Evolutionary conservation across 2,797 vertebrate species (phyloP).

Genomic region (Perodicticus potto): DNA sequence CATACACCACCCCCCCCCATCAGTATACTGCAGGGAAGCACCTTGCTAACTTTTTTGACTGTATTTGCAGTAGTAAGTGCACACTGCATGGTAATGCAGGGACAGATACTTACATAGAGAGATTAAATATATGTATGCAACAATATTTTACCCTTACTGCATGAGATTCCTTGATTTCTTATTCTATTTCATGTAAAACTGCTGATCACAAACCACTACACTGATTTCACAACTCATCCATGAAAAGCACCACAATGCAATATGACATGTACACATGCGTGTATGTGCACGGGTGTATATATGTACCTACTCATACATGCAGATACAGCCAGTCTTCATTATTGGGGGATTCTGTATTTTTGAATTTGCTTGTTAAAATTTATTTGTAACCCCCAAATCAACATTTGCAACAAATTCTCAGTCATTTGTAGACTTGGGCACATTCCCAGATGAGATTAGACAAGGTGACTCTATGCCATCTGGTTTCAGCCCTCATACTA

Average conservation of each 20-base stretch:
- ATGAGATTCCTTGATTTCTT: neutral
- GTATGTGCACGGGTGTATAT: neutral
- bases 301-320: neutral
- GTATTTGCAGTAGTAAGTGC: neutral
- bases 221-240: neutral
- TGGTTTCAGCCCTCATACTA: neutral
- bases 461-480: neutral
- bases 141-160: neutral
- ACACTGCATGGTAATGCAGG: neutral
- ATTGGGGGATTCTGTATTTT: neutral
- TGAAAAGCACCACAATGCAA: neutral
- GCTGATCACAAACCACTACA: neutral
- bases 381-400: neutral
- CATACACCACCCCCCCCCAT: neutral
- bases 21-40: rapidly evolving
- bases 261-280: rapidly evolving
- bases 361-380: neutral
- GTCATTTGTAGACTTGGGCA: neutral
- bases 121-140: neutral
- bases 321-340: neutral
- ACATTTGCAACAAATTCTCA: no score
- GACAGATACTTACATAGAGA: neutral
- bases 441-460: neutral
- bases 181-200: neutral
- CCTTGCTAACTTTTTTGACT: neutral